Conservation (phyloP, 2,113 vertebrate genomes). For the Odocoileus hemionus region DNA sequence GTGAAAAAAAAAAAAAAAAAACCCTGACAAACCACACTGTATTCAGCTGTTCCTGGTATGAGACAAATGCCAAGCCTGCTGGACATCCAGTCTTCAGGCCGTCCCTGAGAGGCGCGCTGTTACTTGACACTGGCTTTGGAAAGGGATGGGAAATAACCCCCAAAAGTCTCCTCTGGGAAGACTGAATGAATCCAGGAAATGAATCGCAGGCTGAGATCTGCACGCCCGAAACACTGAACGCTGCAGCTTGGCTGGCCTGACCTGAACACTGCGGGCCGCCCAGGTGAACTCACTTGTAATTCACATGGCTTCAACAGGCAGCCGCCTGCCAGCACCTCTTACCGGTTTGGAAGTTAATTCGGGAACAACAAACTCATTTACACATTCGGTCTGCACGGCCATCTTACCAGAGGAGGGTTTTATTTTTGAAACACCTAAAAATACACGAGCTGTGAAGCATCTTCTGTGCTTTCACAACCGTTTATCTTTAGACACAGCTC, state of each 20-base stretch:
- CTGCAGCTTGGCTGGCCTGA: accelerated
- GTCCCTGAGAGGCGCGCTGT: neutral
- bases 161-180: neutral
- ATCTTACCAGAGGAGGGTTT: neutral
- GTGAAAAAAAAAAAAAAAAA: neutral
- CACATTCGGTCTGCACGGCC: slow-evolving; percentile 6
- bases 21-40: slow-evolving; percentile 30
- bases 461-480: neutral
- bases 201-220: neutral
- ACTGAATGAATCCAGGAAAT: neutral
- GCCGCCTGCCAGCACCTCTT: neutral
- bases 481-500: slow-evolving; percentile 29
- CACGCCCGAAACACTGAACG: neutral
- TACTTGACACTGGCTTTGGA: neutral
- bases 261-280: accelerated
- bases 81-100: neutral
- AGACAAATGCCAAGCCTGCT: neutral
- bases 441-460: neutral
- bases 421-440: slow-evolving; percentile 43
- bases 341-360: neutral
- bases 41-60: neutral
- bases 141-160: neutral
- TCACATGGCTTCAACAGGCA: neutral
- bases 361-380: neutral
- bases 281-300: neutral